Conservation (phyloP, 2,797 vertebrate genomes). For the Phrynocephalus forsythii region DNA sequence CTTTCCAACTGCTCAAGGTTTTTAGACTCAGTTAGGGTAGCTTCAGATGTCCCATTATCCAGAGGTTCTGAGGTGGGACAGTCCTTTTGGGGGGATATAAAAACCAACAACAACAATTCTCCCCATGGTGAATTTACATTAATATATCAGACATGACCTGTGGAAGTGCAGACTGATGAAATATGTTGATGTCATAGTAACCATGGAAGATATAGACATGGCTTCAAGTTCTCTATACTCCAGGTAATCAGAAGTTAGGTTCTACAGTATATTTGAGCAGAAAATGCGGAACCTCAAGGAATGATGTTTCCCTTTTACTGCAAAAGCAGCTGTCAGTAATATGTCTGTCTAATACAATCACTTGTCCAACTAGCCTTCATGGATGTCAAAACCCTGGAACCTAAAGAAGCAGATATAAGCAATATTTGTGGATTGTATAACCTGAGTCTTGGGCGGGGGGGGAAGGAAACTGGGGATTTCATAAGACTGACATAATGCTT, state of each 20-base stretch:
- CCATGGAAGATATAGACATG: background rate
- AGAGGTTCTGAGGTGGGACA: background rate
- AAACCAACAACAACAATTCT: background rate
- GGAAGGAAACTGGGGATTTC: no score
- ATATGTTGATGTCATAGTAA: background rate
- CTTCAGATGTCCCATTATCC: background rate
- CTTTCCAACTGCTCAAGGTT: no score
- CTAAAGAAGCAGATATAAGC: background rate
- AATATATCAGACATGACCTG: background rate
- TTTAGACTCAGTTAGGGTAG: no score
- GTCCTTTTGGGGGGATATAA: background rate
- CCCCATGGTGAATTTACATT: background rate
- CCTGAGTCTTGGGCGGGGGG: no score
- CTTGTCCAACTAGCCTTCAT: background rate
- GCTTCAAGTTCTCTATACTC: background rate
- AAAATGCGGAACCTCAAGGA: background rate
- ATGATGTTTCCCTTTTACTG: background rate
- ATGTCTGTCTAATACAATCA: background rate
- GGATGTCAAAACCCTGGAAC: background rate
- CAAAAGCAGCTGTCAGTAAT: background rate
- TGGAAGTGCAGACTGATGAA: background rate
- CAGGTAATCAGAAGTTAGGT: background rate
- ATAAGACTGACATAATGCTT: no score
- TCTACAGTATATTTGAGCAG: background rate
- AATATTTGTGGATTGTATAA: no score